Conservation (phyloP, 2,888 invertebrate genomes). For the Rotaria magnacalcarata region DNA sequence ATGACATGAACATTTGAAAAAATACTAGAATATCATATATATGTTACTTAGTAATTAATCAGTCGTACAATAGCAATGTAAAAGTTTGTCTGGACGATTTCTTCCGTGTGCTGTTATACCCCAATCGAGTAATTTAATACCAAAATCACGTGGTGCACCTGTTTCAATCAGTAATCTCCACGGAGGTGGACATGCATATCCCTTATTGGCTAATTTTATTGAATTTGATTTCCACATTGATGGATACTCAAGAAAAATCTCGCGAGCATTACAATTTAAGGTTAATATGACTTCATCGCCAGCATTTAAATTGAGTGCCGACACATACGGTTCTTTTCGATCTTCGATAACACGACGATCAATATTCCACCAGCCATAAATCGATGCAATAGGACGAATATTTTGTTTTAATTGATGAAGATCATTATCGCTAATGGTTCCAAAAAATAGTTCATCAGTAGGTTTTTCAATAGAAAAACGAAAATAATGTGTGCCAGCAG, state of each 20-base stretch:
- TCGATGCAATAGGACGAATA: background rate
- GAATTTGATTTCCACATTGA: background rate
- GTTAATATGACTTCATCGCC: background rate
- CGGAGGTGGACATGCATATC: background rate
- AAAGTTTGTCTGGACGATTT: background rate
- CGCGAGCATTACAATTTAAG: background rate
- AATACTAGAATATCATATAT: too few relatives aligned
- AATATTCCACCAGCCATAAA: background rate
- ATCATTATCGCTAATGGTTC: background rate
- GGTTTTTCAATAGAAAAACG: background rate
- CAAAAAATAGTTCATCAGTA: background rate
- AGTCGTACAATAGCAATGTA: background rate
- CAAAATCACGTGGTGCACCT: background rate
- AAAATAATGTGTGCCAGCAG: background rate
- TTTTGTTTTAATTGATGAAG: background rate
- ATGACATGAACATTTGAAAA: too few relatives aligned
- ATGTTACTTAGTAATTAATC: too few relatives aligned
- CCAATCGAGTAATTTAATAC: background rate
- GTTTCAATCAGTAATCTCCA: background rate
- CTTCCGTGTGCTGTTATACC: background rate
- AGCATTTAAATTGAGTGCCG: background rate
- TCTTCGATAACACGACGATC: background rate
- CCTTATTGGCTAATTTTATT: background rate
- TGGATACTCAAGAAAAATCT: slow-evolving; percentile 1
- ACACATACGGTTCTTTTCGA: background rate